Evolutionary conservation across 1,140 invertebrate genomes (phyloP), one percentile per base, ranked within the genome.

Genomic region (Drosophila obscura): DNA sequence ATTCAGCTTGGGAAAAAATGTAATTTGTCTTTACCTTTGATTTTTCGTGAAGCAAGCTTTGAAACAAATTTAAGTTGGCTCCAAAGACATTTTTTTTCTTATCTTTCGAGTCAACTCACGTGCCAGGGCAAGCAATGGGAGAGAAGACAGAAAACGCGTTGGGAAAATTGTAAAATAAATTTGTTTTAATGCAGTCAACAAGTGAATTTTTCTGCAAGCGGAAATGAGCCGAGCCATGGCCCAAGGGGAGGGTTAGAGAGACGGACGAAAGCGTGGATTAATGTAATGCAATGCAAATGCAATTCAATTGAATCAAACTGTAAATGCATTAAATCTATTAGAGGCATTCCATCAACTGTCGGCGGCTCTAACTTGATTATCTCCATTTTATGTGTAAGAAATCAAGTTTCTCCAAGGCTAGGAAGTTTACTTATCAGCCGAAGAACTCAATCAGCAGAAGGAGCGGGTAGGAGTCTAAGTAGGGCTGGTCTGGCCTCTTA

Each of bases 371-470:
- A 72, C 61, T 44, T 28, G 49, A 66, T 76, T 80, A 75, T 65
- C 31, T 56, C 2, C 13, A 35, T 49, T 43, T 56, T 58, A 46
- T 39, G 11, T 13, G 11, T 71, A 28, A 44, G 45, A 60, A 76
- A 80, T 66, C 22, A 19, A 66, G 55, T 80, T 56, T 53, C 46
- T 39, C 39, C 51, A 53, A 66, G 59, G 65, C 49, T 26, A 13
- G 56, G 35, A 64, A 80, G 80, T 80, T 63, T 49, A 66, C 57
- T 80, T 80, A 80, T 76, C 58, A 22, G 66, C 22, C 43, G 13
- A 31, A 19, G 46, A 56, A 67, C 64, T 78, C 46, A 78, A 62
- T 62, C 52, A 48, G 31, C 35, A 75, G 28, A 45, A 49, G 43
- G 28, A 45, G 43, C 22, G 22, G 19, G 52, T 57, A 53, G 61